Base-by-base conservation (phyloP, 2,888 invertebrate species). In the Callyntrura sp. region DNA sequence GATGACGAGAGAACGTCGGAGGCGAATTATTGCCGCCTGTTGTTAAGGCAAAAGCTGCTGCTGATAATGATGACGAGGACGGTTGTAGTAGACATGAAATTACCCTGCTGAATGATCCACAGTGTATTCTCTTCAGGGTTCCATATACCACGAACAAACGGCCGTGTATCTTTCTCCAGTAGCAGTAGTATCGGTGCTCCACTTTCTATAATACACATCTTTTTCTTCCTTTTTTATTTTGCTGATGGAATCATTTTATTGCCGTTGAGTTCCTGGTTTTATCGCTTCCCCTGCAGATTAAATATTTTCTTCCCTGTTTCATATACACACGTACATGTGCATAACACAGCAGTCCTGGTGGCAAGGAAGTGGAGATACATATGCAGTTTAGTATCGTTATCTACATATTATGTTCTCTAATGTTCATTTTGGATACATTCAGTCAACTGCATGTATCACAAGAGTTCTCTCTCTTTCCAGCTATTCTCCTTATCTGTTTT, bases 271-370 rank as follows among this genome's bases (percentile, higher is more conserved):
- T 89, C 89, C 78, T 70, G 79, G 84, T 89, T 89, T 89, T 89
- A 89, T 89, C 89, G 89, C 85, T 89, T 89, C 89, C 89, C 89
- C 89, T 89, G 85, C 85, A 85, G 89, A 85, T 89, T 89, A 89
- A 89, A 89, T 89, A 89, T 89, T 88, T 84, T 89, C 84, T 89
- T 84, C 88, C 48, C 82, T 73, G 82, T 73, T 76, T 62, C 83
- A 65, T 88, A 23, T 68, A 81, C 55, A 23, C 17, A 78, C 25
- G 25, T 55, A 68, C 25, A 51, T 17, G 2, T 25, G 14, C 25
- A 51, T 11, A 17, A 25, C 78, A 51, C 14, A 55, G 20, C 3
- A 35, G 35, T 35, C 35, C 35, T 35, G 35, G 35, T 35, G 35
- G 6, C 6, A 35, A 6, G 2, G 35, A 2, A 6, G 35, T 35